Base-by-base conservation (phyloP, 53 echinoderm and acorn worm species). In the Arbacia lixula region DNA sequence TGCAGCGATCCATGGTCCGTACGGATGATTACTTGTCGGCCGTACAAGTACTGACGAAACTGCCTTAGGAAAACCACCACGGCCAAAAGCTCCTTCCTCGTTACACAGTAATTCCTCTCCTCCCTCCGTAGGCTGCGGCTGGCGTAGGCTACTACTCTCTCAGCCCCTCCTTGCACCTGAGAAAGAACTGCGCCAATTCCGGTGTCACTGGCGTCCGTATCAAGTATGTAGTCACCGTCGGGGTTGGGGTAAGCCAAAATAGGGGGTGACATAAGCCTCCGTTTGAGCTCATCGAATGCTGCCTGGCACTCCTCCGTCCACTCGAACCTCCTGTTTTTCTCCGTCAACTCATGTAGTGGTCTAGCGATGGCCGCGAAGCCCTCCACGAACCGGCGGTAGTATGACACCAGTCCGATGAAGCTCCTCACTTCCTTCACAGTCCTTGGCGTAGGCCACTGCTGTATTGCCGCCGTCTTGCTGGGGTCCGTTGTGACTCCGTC, bases 101-200 rank as follows among this genome's bases (percentile, higher is more conserved):
- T 85, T 9, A 81, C 42, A 19, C 63, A 81, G 6, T 81, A 81
- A 4, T 62, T 61, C 38, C 62, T 57, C 16, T 81, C 81, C 5
- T 38, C 24, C 17, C 36, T 60, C 1, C 60, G 36, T 6, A 81
- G n/a, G 6, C 36, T 81, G 19, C 26, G 38, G 63, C 78, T 77
- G 11, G 20, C 35, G 17, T 57, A 77, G 10, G 39, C 57, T 24
- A 78, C 25, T 6, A 58, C 79, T 30, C 9, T 27, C 40, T 78
- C 79, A 57, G 10, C 4, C 6, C 60, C 57, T 5, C 80, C 66
- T 26, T 88, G 88, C 19, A 72, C 65, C 30, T 88, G 88, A 6
- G 88, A 83, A 3, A 88, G 66, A 1, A 88, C 83, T 12, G 72
- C 83, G 28, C 88, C 88, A 10, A 83, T 88, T 0, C 83, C 88